Percentiles rank a stretch among this genome's conserved stretches.
Conservation (phyloP, 2,797 vertebrate species). For the Hyperoplus immaculatus region DNA sequence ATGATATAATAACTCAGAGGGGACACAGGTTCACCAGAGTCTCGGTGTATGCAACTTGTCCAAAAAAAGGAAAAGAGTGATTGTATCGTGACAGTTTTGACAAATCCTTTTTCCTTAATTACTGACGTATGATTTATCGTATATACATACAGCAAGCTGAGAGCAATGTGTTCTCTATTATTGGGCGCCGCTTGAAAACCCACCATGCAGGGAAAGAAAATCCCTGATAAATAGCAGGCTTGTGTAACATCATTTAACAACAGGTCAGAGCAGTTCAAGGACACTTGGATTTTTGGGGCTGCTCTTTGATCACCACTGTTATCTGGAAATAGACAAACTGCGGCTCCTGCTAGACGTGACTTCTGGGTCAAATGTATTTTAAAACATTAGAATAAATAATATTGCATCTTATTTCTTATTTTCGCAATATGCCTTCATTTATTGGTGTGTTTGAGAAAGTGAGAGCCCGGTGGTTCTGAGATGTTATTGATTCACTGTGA, state of each 20-base stretch:
- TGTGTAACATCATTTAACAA: conserved; percentile 24
- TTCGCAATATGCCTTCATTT: background rate
- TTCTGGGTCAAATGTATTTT: background rate
- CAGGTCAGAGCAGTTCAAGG: conserved; percentile 21
- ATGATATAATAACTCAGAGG: too few species aligned
- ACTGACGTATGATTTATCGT: conserved; percentile 37
- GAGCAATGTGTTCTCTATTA: conserved; percentile 31
- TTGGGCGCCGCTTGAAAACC: conserved; percentile 37
- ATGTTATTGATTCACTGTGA: background rate
- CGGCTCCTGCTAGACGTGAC: conserved; percentile 4
- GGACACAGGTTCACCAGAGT: conserved; percentile 1
- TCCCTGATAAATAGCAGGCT: conserved; percentile 39
- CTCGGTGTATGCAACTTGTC: background rate
- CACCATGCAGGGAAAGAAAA: conserved; percentile 26
- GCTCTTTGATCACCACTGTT: conserved; percentile 11
- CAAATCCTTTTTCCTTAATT: conserved; percentile 30
- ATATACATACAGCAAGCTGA: background rate
- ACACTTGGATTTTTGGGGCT: conserved; percentile 17
- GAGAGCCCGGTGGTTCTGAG: background rate
- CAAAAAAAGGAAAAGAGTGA: background rate
- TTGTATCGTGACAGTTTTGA: conserved; percentile 9
- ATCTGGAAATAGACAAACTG: conserved; percentile 5
- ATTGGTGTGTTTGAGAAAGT: background rate
- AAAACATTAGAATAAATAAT: background rate
- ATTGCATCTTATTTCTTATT: background rate